Evolutionary conservation across 2,888 invertebrate genomes (phyloP).

Genomic region (Xestia c-nigrum): DNA sequence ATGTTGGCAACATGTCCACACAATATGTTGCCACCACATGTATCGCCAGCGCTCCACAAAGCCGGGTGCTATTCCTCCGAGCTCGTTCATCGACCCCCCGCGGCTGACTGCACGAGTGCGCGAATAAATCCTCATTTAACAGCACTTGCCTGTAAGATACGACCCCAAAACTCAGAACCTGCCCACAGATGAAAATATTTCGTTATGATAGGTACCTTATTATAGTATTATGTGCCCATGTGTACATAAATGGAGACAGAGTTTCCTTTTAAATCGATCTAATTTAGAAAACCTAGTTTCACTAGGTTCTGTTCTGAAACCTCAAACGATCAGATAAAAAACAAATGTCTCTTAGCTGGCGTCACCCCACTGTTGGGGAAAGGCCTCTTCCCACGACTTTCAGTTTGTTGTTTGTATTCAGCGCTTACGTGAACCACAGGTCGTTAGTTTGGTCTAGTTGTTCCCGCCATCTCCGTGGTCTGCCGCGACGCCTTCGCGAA

Average conservation of each 20-base stretch:
- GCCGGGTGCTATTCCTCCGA: conserved; percentile 10
- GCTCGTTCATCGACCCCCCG: conserved; percentile 34
- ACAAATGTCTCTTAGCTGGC: not conserved
- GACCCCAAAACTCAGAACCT: not conserved
- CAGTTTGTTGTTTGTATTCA: not conserved
- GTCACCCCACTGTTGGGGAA: not conserved
- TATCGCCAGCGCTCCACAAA: not conserved
- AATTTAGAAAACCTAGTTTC: not conserved
- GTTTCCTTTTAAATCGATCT: not conserved
- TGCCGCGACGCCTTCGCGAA: not conserved
- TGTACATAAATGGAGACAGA: not conserved
- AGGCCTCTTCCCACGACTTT: not conserved
- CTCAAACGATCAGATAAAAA: not conserved
- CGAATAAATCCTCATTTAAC: conserved; percentile 35
- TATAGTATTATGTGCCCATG: not conserved
- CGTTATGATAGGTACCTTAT: not conserved
- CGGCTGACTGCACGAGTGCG: conserved; percentile 27
- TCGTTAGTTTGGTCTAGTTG: not conserved
- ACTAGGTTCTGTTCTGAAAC: not conserved
- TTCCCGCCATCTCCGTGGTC: not conserved
- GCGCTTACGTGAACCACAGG: not conserved
- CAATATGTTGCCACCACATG: not conserved
- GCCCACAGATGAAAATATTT: conserved; percentile 4
- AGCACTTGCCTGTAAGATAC: not conserved
- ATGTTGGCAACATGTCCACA: not conserved